Evolutionary conservation across 2,797 vertebrate species (phyloP).

Genomic region (Phoebastria nigripes): DNA sequence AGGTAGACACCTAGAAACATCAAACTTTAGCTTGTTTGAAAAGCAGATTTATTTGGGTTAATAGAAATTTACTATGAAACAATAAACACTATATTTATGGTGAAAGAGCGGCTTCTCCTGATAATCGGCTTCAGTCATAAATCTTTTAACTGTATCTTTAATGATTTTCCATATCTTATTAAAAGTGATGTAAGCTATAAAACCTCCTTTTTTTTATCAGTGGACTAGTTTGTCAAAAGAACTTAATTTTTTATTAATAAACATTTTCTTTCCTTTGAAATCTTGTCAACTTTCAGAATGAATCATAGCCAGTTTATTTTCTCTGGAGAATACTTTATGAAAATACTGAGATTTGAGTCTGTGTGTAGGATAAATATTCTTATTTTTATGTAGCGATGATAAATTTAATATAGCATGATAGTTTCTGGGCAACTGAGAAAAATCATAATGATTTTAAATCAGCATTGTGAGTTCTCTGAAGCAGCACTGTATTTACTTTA

Average conservation of each 20-base stretch:
- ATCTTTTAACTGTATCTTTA: conserved; percentile 17
- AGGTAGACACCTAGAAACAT: neutral
- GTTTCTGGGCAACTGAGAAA: conserved; percentile 1
- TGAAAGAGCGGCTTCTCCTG: neutral
- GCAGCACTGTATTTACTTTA: neutral
- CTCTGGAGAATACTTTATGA: neutral
- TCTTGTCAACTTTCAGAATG: conserved; percentile 30
- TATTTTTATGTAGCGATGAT: neutral
- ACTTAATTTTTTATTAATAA: conserved; percentile 32
- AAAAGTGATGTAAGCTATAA: neutral
- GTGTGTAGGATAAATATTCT: neutral
- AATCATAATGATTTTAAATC: neutral
- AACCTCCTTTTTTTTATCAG: neutral
- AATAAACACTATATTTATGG: neutral
- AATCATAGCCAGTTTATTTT: neutral
- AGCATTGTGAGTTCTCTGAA: neutral
- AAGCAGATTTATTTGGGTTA: neutral
- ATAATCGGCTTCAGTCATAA: neutral
- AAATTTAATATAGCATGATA: neutral
- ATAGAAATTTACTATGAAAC: neutral
- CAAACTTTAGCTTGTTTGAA: neutral
- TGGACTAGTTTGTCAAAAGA: conserved; percentile 22
- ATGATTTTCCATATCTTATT: conserved; percentile 37
- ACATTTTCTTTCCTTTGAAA: conserved; percentile 38
- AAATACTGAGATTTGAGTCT: conserved; percentile 8